Evolutionary conservation across 2,113 vertebrate species (phyloP).

Genomic region (Phaethon lepturus): DNA sequence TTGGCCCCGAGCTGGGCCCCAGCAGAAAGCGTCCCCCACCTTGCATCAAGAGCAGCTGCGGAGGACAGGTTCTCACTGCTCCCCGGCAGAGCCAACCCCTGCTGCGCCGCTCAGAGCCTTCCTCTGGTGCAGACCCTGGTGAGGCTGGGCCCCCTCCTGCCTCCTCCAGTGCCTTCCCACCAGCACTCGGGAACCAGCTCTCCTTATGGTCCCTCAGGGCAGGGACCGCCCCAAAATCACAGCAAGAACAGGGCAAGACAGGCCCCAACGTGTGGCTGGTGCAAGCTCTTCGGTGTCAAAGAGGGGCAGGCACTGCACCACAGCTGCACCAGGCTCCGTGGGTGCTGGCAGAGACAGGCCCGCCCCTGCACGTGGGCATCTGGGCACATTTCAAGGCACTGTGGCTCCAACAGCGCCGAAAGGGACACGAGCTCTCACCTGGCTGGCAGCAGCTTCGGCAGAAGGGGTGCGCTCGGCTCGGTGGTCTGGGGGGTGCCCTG

Average conservation of each 20-base stretch:
- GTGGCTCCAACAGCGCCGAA: neutral
- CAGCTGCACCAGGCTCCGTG: neutral
- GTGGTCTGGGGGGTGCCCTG: constrained; percentile 75
- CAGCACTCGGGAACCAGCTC: neutral
- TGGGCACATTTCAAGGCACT: neutral
- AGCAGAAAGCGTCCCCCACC: neutral
- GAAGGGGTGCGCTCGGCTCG: constrained; percentile 68
- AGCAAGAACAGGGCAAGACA: neutral
- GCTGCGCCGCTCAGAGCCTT: accelerated
- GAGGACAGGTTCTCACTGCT: neutral
- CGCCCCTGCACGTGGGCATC: neutral
- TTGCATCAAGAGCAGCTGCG: accelerated
- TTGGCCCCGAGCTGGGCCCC: neutral
- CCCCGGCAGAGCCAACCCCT: neutral
- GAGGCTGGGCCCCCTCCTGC: neutral
- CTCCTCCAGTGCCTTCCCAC: neutral
- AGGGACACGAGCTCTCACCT: constrained; percentile 81
- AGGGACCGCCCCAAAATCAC: neutral
- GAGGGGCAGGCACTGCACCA: neutral
- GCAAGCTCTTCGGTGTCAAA: accelerated
- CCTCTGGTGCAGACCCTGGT: accelerated
- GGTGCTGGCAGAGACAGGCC: accelerated
- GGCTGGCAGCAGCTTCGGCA: constrained; percentile 87
- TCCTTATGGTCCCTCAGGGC: neutral
- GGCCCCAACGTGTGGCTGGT: accelerated